phyloP scores from a whole-genome alignment of 2,888 invertebrate genomes.

The Phanerotoma sp. region DNA sequence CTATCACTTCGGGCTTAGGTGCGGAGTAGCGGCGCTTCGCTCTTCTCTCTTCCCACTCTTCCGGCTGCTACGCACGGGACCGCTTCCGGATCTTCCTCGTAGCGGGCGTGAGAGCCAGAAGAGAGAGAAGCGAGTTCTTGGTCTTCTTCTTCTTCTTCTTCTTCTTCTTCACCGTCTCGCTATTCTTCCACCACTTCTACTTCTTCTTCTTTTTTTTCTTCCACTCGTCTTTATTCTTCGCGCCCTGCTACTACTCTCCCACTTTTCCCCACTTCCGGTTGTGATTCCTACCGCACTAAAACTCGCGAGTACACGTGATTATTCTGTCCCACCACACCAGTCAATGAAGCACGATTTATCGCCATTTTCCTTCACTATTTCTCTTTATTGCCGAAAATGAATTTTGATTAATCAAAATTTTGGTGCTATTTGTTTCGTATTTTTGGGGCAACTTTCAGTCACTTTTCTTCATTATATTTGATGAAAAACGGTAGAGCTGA shows the following conservation, averaged over 20 bases:
- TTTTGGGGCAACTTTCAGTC: too few relatives aligned
- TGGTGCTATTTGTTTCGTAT: too few relatives aligned
- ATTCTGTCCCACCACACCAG: constrained; percentile 19
- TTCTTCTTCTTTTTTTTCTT: constrained; percentile 2
- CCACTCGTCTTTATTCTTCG: neutral
- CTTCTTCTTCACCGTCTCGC: neutral
- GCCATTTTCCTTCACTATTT: constrained; percentile 4
- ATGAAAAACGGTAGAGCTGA: too few relatives aligned
- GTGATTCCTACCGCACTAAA: constrained; percentile 19
- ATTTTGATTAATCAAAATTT: too few relatives aligned
- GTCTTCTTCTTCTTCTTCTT: constrained; percentile 18
- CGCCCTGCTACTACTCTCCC: neutral
- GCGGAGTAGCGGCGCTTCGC: constrained; percentile 12
- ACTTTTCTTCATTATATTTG: too few relatives aligned
- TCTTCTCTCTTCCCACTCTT: constrained; percentile 34
- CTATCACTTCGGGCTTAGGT: constrained; percentile 10
- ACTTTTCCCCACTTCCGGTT: constrained; percentile 19
- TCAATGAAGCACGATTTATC: constrained; percentile 9
- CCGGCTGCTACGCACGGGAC: constrained; percentile 32
- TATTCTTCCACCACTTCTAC: constrained; percentile 12
- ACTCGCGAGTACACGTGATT: constrained; percentile 22
- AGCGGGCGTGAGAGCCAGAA: constrained; percentile 11
- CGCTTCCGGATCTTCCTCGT: constrained; percentile 33
- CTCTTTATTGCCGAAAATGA: too few relatives aligned
- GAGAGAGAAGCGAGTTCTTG: constrained; percentile 5